Percentiles rank a stretch among this genome's conserved stretches.
These are phyloP conservation scores for Eulemur macaco DNA, from an alignment of 2,113 vertebrate species.

Conservation along the genomic window DNA sequence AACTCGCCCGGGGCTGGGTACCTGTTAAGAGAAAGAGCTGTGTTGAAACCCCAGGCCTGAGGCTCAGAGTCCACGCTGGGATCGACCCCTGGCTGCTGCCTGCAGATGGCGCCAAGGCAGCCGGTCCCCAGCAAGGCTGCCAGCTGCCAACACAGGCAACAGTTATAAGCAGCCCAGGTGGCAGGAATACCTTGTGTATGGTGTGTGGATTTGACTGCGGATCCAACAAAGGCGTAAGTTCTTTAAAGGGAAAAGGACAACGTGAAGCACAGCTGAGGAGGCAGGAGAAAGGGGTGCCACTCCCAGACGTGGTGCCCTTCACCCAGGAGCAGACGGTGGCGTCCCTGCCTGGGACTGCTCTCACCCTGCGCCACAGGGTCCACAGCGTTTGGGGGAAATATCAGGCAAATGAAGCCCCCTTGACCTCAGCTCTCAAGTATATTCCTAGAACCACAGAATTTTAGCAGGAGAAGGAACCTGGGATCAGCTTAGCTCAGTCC, in stretches of 20 bases:
- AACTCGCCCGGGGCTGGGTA: not conserved
- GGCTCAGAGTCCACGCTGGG: not conserved
- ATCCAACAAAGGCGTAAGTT: not conserved
- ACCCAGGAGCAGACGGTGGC: rapidly evolving
- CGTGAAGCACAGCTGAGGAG: rapidly evolving
- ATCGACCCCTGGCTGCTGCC: not conserved
- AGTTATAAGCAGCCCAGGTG: rapidly evolving
- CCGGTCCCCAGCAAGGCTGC: not conserved
- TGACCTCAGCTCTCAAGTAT: not conserved
- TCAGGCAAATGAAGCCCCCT: not conserved
- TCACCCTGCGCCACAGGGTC: no score
- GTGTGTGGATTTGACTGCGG: not conserved
- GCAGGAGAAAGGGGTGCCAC: not conserved
- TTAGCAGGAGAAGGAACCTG: not conserved
- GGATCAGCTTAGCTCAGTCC: not conserved
- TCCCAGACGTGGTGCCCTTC: rapidly evolving
- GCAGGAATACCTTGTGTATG: rapidly evolving
- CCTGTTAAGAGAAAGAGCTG: not conserved
- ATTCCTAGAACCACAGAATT: not conserved
- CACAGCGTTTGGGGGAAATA: not conserved
- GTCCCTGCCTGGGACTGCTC: rapidly evolving
- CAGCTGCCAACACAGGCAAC: not conserved
- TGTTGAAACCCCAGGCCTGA: not conserved
- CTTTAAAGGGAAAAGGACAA: not conserved
- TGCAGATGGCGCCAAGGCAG: rapidly evolving